These are phyloP conservation scores for Diabrotica virgifera DNA, from an alignment of 1,140 invertebrate genomes.

Conservation along the genomic window DNA sequence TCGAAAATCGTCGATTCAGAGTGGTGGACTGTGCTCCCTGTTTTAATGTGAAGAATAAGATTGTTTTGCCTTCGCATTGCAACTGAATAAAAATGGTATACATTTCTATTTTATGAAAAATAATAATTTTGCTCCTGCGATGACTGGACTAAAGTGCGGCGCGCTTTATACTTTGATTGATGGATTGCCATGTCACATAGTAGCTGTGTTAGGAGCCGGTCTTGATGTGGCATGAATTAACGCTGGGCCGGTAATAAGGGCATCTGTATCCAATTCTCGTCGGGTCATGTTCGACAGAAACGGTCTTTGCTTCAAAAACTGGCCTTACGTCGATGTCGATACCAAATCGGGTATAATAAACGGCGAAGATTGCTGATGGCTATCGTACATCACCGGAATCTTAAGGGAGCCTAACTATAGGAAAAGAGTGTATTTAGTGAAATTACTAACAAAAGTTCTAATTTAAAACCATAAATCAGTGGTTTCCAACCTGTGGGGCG, in stretches of 20 bases:
- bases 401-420: no score
- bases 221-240: conserved; percentile 32
- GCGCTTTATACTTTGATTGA: conserved; percentile 33
- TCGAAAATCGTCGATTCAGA: no score
- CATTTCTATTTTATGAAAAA: no score
- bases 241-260: conserved; percentile 19
- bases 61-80: neutral
- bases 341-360: conserved; percentile 25
- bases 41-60: neutral
- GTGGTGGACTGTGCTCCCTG: no score
- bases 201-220: conserved; percentile 20
- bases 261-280: conserved; percentile 33
- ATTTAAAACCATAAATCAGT: no score
- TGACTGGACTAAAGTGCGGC: conserved; percentile 20
- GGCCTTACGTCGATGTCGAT: conserved; percentile 21
- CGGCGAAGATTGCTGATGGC: conserved; percentile 4
- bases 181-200: conserved; percentile 31
- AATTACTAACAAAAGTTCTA: no score
- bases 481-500: no score
- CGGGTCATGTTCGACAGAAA: conserved; percentile 27
- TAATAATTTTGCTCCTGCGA: neutral
- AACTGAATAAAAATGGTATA: no score
- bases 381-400: neutral
- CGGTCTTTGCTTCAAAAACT: conserved; percentile 31
- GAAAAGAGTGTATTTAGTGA: no score